A percentile compares a stretch with the other conserved stretches of the same genome.
Evolutionary conservation across 2,888 invertebrate species (phyloP).

Genomic region (Camptogramma bilineatum): DNA sequence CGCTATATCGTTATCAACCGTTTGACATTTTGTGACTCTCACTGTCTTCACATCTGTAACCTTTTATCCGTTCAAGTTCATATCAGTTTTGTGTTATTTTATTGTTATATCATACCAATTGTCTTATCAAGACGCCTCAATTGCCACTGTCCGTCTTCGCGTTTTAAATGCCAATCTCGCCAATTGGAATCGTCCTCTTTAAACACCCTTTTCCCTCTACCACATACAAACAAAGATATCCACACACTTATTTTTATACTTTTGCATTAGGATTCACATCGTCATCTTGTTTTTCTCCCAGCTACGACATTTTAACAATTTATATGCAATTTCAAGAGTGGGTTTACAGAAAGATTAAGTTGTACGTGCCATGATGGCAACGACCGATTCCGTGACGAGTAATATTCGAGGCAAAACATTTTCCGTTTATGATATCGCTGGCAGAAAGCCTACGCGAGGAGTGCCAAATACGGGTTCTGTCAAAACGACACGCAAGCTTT

Average conservation of each 20-base stretch:
- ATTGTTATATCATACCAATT: constrained; percentile 42
- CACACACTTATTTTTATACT: not conserved
- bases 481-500: constrained; percentile 48
- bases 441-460: constrained; percentile 56
- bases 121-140: constrained; percentile 38
- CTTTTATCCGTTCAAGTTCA: constrained; percentile 41
- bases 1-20: constrained; percentile 8
- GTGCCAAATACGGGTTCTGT: constrained; percentile 59
- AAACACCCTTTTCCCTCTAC: constrained; percentile 29
- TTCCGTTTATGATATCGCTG: constrained; percentile 51
- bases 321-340: constrained; percentile 26
- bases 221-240: constrained; percentile 1
- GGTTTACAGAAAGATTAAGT: constrained; percentile 31
- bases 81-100: constrained; percentile 35
- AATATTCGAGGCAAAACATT: constrained; percentile 49
- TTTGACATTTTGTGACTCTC: constrained; percentile 9
- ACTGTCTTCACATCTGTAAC: constrained; percentile 23
- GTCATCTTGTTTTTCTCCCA: constrained; percentile 1
- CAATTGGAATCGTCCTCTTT: constrained; percentile 30
- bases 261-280: constrained; percentile 18
- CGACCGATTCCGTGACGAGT: constrained; percentile 50
- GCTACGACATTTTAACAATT: constrained; percentile 17
- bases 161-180: constrained; percentile 34
- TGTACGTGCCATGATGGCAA: constrained; percentile 44
- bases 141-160: constrained; percentile 34